Conservation (phyloP, 2,113 vertebrate genomes). For the Nothoprocta perdicaria region DNA sequence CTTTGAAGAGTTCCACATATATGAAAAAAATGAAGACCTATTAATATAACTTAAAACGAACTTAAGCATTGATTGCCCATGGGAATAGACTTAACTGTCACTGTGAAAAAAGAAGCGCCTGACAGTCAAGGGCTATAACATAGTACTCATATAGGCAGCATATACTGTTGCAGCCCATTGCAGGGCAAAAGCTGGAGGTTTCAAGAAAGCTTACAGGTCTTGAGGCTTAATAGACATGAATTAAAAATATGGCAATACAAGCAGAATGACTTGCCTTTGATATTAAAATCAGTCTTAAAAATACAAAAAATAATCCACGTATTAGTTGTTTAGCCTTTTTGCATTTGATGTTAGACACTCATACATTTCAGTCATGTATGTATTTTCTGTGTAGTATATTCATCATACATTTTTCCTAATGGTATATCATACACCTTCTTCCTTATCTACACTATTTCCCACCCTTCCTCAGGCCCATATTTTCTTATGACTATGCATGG, state of each 20-base stretch:
- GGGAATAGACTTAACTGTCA: slow-evolving; percentile 26
- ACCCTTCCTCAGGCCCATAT: rapidly evolving
- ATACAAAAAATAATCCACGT: background rate
- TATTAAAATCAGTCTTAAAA: slow-evolving; percentile 28
- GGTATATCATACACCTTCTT: background rate
- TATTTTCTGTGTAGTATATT: rapidly evolving
- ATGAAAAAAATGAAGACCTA: background rate
- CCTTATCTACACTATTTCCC: rapidly evolving
- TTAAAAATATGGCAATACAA: slow-evolving; percentile 37
- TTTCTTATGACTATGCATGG: rapidly evolving
- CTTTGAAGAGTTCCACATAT: background rate
- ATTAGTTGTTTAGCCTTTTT: rapidly evolving
- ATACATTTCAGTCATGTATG: rapidly evolving
- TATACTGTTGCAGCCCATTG: background rate
- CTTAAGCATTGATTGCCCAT: background rate
- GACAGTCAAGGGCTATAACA: background rate
- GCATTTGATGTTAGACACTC: rapidly evolving
- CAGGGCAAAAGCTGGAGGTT: background rate
- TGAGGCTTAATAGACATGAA: slow-evolving; percentile 12
- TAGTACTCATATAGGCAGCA: background rate
- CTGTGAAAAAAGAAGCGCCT: background rate
- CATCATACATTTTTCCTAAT: rapidly evolving
- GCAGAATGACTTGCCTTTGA: background rate
- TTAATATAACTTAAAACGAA: slow-evolving; percentile 12
- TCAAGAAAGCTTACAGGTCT: slow-evolving; percentile 18